Evolutionary conservation across 1,140 invertebrate species (phyloP).

Genomic region (Cotesia vestalis): DNA sequence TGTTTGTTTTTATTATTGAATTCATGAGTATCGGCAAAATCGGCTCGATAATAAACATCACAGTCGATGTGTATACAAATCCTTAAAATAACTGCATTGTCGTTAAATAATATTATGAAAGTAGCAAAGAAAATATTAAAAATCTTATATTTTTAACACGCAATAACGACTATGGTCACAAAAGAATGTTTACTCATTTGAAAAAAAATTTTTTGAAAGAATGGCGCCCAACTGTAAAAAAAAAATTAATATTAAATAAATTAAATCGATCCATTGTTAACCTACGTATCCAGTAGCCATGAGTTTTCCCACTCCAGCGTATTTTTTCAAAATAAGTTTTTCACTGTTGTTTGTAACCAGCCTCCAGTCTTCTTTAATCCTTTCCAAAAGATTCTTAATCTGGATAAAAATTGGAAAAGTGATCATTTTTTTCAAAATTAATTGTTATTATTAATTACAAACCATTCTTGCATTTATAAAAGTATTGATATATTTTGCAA

Average conservation of each 20-base stretch:
- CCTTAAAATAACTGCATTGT: conserved; percentile 10
- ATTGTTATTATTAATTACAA: background rate
- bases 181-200: no score
- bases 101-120: background rate
- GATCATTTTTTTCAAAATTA: background rate
- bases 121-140: no score
- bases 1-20: conserved; percentile 10
- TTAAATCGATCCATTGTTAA: conserved; percentile 2
- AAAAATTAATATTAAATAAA: background rate
- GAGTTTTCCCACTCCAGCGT: conserved; percentile 24
- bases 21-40: conserved; percentile 20
- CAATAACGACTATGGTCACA: no score
- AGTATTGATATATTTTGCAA: conserved; percentile 9
- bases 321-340: conserved; percentile 24
- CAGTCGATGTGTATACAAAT: background rate
- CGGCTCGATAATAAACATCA: conserved; percentile 28
- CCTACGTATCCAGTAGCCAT: conserved; percentile 26
- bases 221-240: background rate
- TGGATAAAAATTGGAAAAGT: background rate
- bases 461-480: conserved; percentile 25
- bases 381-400: conserved; percentile 24
- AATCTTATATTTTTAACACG: no score
- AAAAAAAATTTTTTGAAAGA: no score
- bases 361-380: conserved; percentile 28
- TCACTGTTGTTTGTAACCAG: background rate